These are phyloP conservation scores for Hylaeus volcanicus DNA, from an alignment of 1,140 invertebrate species.

Conservation along the genomic window DNA sequence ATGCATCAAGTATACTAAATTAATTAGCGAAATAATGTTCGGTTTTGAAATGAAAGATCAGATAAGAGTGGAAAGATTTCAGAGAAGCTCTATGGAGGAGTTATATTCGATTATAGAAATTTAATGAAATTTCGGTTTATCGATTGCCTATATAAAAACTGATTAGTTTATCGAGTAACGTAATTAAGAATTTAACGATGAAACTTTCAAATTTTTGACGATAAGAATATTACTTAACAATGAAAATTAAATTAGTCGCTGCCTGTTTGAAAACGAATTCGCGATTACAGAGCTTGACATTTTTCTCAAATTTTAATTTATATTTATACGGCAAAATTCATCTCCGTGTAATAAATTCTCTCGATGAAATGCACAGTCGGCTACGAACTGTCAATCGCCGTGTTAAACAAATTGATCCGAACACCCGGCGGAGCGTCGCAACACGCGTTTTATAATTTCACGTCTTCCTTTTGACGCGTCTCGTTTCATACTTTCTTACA, in stretches of 20 bases:
- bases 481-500: not conserved
- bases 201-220: not conserved
- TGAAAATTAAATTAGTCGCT: not conserved
- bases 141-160: no score
- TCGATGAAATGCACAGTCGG: not conserved
- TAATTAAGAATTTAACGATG: no score
- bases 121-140: no score
- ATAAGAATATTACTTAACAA: not conserved
- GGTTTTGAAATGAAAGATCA: no score
- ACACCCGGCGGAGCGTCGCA: constrained; percentile 3
- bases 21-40: not conserved
- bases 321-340: not conserved
- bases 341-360: not conserved
- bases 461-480: not conserved
- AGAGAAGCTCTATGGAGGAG: no score
- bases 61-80: no score
- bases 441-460: not conserved
- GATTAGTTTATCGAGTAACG: no score
- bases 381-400: not conserved
- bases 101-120: no score
- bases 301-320: constrained; percentile 1
- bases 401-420: not conserved
- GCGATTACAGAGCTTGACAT: not conserved
- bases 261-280: not conserved
- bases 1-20: not conserved